Evolutionary conservation across 2,113 vertebrate genomes (phyloP).

Genomic region (Baryphthengus martii): DNA sequence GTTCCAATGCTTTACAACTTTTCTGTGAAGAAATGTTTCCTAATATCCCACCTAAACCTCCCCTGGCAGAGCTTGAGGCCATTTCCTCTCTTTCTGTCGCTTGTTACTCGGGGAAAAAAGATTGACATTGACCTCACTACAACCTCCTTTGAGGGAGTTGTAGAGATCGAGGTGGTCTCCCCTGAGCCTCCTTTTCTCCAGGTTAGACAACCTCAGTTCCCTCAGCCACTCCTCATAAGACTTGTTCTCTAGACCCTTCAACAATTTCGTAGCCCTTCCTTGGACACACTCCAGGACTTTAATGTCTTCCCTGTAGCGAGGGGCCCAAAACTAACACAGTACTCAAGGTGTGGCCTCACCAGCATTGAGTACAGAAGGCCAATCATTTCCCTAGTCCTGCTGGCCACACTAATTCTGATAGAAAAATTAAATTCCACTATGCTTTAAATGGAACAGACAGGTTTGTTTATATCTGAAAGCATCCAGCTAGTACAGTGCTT

Average conservation of each 20-base stretch:
- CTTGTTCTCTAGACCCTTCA: neutral
- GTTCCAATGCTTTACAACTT: neutral
- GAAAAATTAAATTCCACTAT: neutral
- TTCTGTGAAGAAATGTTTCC: neutral
- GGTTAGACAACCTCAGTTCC: neutral
- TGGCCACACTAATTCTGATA: neutral
- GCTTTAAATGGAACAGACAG: slow-evolving; percentile 13
- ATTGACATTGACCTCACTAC: rapidly evolving
- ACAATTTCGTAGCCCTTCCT: rapidly evolving
- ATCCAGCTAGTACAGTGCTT: neutral
- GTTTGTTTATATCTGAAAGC: neutral
- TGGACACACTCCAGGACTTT: neutral
- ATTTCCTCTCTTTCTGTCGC: rapidly evolving
- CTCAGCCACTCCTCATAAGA: rapidly evolving
- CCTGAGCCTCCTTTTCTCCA: neutral
- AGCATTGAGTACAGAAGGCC: too few species aligned
- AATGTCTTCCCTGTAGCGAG: neutral
- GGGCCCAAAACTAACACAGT: neutral
- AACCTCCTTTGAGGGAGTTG: neutral
- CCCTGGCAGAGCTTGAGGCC: neutral
- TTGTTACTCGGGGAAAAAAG: neutral
- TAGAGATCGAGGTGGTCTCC: neutral
- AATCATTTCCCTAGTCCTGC: too few species aligned
- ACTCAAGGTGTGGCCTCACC: rapidly evolving
- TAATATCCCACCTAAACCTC: neutral